phyloP scores from a whole-genome alignment of 2,888 invertebrate genomes.

The Anthoptus insignis region DNA sequence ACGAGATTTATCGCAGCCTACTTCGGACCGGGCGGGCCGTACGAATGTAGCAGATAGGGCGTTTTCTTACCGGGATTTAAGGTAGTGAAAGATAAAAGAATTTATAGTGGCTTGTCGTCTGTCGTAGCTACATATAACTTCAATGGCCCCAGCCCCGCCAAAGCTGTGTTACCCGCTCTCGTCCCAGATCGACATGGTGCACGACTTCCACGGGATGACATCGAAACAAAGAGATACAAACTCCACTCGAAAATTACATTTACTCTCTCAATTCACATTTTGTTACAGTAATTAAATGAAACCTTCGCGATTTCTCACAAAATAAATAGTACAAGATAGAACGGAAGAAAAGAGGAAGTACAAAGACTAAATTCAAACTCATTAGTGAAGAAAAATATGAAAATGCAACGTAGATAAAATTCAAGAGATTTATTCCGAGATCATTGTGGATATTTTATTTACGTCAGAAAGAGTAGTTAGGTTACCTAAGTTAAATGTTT shows the following conservation, averaged over 20 bases:
- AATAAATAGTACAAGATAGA: constrained; percentile 1
- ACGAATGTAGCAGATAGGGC: constrained; percentile 15
- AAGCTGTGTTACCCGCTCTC: constrained; percentile 57
- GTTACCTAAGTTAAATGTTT: too few relatives aligned
- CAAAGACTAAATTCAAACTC: not conserved
- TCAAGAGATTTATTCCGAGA: not conserved
- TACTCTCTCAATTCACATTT: not conserved
- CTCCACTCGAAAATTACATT: not conserved
- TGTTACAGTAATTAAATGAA: not conserved
- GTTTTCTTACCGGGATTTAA: constrained; percentile 16
- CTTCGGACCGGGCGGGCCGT: not conserved
- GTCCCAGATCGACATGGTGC: constrained; percentile 53
- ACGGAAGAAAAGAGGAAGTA: constrained; percentile 2
- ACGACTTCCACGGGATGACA: constrained; percentile 57
- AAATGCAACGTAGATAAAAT: constrained; percentile 7
- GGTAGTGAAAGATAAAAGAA: constrained; percentile 29
- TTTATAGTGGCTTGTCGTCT: constrained; percentile 29
- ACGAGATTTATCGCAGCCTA: constrained; percentile 13
- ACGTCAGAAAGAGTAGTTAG: too few relatives aligned
- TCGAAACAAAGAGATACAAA: constrained; percentile 49
- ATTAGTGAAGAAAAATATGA: constrained; percentile 8
- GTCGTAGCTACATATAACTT: constrained; percentile 31
- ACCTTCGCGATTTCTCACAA: not conserved
- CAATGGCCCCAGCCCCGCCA: constrained; percentile 54
- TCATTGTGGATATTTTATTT: not conserved